Conservation (phyloP, 2,888 invertebrate species). For the Dasypogon diadema region DNA sequence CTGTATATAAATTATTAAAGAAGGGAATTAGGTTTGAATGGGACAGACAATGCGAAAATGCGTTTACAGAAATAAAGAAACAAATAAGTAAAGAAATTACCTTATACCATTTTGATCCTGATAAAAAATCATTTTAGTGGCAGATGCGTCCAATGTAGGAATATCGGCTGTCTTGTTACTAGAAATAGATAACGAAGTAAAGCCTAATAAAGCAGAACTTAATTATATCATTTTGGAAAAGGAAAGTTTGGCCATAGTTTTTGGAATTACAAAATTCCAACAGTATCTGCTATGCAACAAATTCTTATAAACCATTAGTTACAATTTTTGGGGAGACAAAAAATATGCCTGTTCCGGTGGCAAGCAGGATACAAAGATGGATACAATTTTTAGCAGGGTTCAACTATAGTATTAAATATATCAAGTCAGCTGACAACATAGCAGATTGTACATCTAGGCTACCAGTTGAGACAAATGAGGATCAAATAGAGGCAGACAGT, state of each 20-base stretch:
- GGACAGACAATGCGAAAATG: slow-evolving; percentile 57
- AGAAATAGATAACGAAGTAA: slow-evolving; percentile 62
- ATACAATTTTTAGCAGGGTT: background rate
- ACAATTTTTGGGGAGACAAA: slow-evolving; percentile 60
- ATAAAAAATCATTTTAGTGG: slow-evolving; percentile 59
- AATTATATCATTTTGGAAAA: slow-evolving; percentile 60
- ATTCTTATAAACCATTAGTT: slow-evolving; percentile 63
- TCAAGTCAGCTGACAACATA: background rate
- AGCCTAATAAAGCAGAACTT: slow-evolving; percentile 62
- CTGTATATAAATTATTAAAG: slow-evolving; percentile 59
- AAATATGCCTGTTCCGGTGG: slow-evolving; percentile 60
- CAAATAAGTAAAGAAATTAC: slow-evolving; percentile 57
- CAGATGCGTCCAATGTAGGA: slow-evolving; percentile 59
- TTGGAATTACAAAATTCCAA: slow-evolving; percentile 64
- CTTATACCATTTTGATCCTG: slow-evolving; percentile 60
- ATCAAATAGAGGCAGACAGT: background rate
- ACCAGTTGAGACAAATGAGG: background rate
- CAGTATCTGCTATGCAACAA: slow-evolving; percentile 64
- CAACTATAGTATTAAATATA: background rate
- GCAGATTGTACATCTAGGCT: background rate
- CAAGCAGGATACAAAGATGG: slow-evolving; percentile 55
- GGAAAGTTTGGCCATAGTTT: slow-evolving; percentile 64
- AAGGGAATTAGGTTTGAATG: slow-evolving; percentile 59
- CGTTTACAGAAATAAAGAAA: slow-evolving; percentile 59
- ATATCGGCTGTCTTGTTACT: slow-evolving; percentile 63